Evolutionary conservation across 1,140 invertebrate species (phyloP).

Genomic region (Pogonomyrmex californicus): DNA sequence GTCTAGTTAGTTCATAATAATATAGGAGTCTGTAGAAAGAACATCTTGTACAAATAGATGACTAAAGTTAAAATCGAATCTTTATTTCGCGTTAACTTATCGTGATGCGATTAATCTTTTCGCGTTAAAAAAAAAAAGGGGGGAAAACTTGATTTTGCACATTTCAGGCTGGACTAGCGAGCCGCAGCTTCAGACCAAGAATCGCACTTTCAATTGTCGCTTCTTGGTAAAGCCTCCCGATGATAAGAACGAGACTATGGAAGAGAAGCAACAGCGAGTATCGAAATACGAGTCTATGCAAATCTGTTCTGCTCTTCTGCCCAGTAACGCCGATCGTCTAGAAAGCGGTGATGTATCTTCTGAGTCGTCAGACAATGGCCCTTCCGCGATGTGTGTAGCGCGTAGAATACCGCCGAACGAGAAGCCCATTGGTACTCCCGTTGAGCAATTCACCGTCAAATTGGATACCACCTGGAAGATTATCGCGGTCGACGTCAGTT

Average conservation of each 20-base stretch:
- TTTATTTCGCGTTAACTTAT: not conserved
- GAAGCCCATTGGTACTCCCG: slow-evolving; percentile 90
- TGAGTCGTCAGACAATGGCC: slow-evolving; percentile 88
- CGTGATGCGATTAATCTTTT: not conserved
- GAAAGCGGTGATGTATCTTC: slow-evolving; percentile 87
- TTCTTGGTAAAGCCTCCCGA: slow-evolving; percentile 94
- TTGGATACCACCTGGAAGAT: slow-evolving; percentile 95
- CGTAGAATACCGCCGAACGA: slow-evolving; percentile 94
- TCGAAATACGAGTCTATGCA: slow-evolving; percentile 93
- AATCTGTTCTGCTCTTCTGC: slow-evolving; percentile 88
- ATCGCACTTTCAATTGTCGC: slow-evolving; percentile 93
- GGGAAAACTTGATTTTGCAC: not conserved
- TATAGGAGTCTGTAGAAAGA: not conserved
- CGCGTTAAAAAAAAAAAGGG: not conserved
- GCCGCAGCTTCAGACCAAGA: slow-evolving; percentile 87
- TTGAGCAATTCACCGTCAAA: slow-evolving; percentile 97
- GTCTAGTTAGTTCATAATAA: no score
- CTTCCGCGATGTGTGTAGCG: slow-evolving; percentile 93
- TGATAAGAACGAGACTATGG: slow-evolving; percentile 91
- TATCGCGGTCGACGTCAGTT: slow-evolving; percentile 91
- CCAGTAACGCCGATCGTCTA: slow-evolving; percentile 86
- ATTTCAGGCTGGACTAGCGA: slow-evolving; percentile 87
- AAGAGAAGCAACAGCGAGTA: slow-evolving; percentile 92
- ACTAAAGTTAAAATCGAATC: not conserved
- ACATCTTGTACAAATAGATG: not conserved